Evolutionary conservation across 2,888 invertebrate species (phyloP), one percentile per base, ranked within the genome.

Genomic region (Sminthurides aquaticus): DNA sequence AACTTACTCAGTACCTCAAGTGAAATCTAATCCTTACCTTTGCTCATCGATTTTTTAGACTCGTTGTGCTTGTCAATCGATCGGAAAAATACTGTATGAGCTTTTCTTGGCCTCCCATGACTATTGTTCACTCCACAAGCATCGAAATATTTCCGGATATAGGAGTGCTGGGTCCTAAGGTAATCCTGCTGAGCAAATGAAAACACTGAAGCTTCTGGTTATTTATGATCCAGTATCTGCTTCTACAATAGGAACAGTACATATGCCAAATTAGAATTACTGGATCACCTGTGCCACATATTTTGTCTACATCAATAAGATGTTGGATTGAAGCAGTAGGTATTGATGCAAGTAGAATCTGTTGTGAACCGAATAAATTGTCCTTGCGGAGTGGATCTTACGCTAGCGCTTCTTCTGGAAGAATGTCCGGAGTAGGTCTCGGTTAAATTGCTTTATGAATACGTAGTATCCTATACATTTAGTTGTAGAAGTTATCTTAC

Each of bases 291-390:
- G 43, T 11, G 43, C 43, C 43, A 34, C 64, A 64, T 20, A 58
- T 64, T 24, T 26, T 64, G 27, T 52, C 29, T 2, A 52, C 58
- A 28, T 49, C 58, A 8, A 34, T 64, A 24, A 28, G 64, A 24
- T 64, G 64, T 25, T 64, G 64, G 64, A 64, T 64, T 34, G 64
- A 64, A 58, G 58, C 64, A 3, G 58, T 34, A 34, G 43, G 15
- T 11, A 15, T 34, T 34, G 5, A 15, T 34, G 43, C 43, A n/a
- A n/a, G n/a, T n/a, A n/a, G n/a, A n/a, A n/a, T n/a, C n/a, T n/a
- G n/a, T n/a, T n/a, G n/a, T n/a, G n/a, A n/a, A n/a, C n/a, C n/a
- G n/a, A n/a, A n/a, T n/a, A n/a, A n/a, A n/a, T n/a, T n/a, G n/a
- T n/a, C n/a, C n/a, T n/a, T n/a, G n/a, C n/a, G n/a, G n/a, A n/a